Base-by-base conservation (phyloP, 2,888 invertebrate genomes). In the Scaptodrosophila latifasciaeformis region DNA sequence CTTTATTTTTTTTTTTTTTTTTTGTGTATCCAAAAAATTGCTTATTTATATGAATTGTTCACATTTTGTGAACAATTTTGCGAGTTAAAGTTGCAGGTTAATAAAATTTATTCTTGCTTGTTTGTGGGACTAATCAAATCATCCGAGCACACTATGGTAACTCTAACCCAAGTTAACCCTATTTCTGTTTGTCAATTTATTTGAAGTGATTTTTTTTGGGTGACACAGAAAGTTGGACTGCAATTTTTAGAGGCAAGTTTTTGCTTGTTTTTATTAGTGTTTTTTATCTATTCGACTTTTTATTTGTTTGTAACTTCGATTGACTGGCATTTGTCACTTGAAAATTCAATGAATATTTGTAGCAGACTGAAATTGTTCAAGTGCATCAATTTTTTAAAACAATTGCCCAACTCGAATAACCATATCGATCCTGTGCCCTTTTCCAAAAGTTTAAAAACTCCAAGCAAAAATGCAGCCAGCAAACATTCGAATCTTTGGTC, bases 261-360 rank as follows among this genome's bases (percentile, higher is more conserved):
- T 46, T 34, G n/a, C 7, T 19, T 46, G 30, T 34, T n/a, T 1
- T 46, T n/a, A 13, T 18, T 31, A 7, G 31, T 35, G 12, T 39
- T 17, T 17, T 17, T 40, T 40, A 18, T 40, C 15, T 19, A 27
- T 12, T 27, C 34, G 10, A 34, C 29, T 27, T 40, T 39, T 34
- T 2, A 2, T 19, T 15, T 6, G 13, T 6, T 17, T 10, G 40
- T 2, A 10, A 10, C 10, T 40, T 40, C 18, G 9, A 17, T 17
- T 17, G 57, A 60, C 57, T 63, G 72, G 71, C 80, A 79, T 54
- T 45, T 77, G 78, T 80, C 75, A 65, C 75, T 77, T 59, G 55
- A 42, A 80, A 77, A 75, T 80, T 77, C 81, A 80, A 74, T 77
- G 75, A 75, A 75, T 80, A 80, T 75, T 75, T 43, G 49, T 34